Percentiles rank a stretch among this genome's conserved stretches.
Evolutionary conservation across 2,797 vertebrate species (phyloP).

Genomic region (Oophaga sylvatica): DNA sequence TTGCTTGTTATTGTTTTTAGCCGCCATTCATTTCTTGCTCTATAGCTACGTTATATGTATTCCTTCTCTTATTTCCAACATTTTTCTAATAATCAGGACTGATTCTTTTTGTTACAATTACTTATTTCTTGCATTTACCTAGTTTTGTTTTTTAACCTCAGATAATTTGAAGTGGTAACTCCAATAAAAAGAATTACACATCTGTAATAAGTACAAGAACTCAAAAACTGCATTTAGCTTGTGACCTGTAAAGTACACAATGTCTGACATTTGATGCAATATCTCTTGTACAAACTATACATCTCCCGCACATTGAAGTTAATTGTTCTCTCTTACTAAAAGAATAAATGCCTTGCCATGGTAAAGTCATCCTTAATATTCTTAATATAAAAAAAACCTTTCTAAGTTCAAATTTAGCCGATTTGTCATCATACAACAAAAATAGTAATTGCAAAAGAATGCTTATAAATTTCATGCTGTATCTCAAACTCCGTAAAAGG

Average conservation of each 20-base stretch:
- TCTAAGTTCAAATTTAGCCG: conserved; percentile 38
- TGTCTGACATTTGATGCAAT: not conserved
- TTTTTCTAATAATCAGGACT: too few species aligned
- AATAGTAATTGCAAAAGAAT: conserved; percentile 44
- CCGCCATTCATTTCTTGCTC: not conserved
- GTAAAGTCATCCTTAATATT: conserved; percentile 1
- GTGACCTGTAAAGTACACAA: not conserved
- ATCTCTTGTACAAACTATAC: not conserved
- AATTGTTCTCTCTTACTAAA: not conserved
- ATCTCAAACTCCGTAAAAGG: conserved; percentile 39
- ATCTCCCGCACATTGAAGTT: not conserved
- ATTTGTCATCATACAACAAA: conserved; percentile 35
- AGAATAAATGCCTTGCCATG: not conserved
- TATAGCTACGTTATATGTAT: not conserved
- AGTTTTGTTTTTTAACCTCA: too few species aligned
- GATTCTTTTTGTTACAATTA: not conserved
- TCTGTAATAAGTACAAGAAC: not conserved
- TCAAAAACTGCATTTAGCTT: not conserved
- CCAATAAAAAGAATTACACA: not conserved
- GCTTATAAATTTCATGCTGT: conserved; percentile 27
- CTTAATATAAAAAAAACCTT: not conserved
- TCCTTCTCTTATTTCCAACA: not conserved
- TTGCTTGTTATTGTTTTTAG: not conserved
- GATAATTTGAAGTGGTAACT: not conserved
- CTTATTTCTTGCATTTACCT: not conserved